Percentiles rank a stretch among this genome's conserved stretches.
Conservation (phyloP, 2,888 invertebrate species). For the Scrobipalpa atriplicella region DNA sequence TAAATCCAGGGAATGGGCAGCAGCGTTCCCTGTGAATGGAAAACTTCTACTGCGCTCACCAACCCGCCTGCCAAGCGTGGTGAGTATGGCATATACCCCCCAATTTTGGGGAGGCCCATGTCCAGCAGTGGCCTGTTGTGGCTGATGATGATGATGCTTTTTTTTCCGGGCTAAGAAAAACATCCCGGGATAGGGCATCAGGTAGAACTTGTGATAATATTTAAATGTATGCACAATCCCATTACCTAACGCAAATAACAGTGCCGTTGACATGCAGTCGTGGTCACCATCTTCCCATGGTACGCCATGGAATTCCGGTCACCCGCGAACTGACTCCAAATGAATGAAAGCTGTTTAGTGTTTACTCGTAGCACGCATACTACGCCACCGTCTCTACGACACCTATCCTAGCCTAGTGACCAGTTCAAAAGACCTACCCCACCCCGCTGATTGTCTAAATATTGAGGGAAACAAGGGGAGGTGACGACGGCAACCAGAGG, state of each 20-base stretch:
- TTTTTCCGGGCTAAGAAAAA: background rate
- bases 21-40: too few species aligned
- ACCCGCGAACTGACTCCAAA: conserved; percentile 41
- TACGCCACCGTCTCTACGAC: conserved; percentile 51
- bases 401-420: conserved; percentile 35
- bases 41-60: too few species aligned
- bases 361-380: conserved; percentile 46
- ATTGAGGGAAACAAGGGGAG: conserved; percentile 45
- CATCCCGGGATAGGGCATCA: background rate
- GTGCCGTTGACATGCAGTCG: conserved; percentile 26
- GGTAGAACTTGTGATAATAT: background rate
- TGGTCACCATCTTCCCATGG: conserved; percentile 29
- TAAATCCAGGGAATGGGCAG: too few species aligned
- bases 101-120: too few species aligned
- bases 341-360: conserved; percentile 61
- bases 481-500: conserved; percentile 44
- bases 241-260: conserved; percentile 26
- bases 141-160: too few species aligned
- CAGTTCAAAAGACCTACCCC: conserved; percentile 50
- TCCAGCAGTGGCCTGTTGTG: too few species aligned
- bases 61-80: too few species aligned
- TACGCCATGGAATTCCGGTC: conserved; percentile 33
- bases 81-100: too few species aligned
- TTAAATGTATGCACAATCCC: conserved; percentile 14
- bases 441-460: conserved; percentile 37